Evolutionary conservation across 2,113 vertebrate genomes (phyloP), one percentile per base, ranked within the genome.

Genomic region (Leptodactylus fuscus): DNA sequence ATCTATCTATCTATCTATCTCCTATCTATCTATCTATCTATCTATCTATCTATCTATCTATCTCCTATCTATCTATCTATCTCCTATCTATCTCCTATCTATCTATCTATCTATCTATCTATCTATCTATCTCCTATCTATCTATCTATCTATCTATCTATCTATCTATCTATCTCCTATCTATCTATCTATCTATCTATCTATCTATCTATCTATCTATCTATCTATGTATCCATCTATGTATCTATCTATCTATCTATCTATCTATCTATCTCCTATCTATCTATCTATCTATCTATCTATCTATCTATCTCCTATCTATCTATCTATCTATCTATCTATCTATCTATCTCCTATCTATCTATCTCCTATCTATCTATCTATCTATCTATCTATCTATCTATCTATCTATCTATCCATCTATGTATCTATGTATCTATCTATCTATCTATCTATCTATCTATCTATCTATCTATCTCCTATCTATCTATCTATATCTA

Each of bases 1-100:
- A 51, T 51, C 15, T 2, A 49, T 11, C 46, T 67, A 32, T 5
- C 62, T 67, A 67, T 34, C 29, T 67, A 34, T 16, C 29, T 60
- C 13, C 27, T 77, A 46, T 77, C 48, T 53, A 36, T 79, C 34
- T 58, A 36, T 73, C 20, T 73, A 73, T 79, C 34, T 79, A 36
- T 53, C 22, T 36, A 16, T 55, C 24, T 29, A 34, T 58, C 18
- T 22, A 6, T 27, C 6, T 53, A n/a, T 22, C 12, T 36, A 10
- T 46, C 8, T 10, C 29, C n/a, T 78, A 20, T 53, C 8, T 78
- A 38, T 44, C 12, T 20, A 32, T 78, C 11, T 34, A 55, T 20
- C 27, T 34, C n/a, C n/a, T n/a, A 12, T 78, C 29, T 78, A 12
- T 85, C 85, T 78, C n/a, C n/a, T n/a, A 46, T 69, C 29, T 90